Conservation (phyloP, 1,140 invertebrate species). For the Aphis gossypii region DNA sequence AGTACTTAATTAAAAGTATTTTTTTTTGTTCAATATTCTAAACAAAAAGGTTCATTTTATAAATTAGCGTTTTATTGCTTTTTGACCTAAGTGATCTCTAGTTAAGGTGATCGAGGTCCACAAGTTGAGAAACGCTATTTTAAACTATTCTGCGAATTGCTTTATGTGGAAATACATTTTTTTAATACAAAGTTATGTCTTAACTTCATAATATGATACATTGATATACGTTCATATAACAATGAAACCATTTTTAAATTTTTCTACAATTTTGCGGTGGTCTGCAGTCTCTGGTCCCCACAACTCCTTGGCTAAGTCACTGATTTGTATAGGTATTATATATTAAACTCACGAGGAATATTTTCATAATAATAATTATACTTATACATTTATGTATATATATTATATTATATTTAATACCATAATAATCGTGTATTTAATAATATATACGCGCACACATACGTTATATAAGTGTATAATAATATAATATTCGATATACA, state of each 20-base stretch:
- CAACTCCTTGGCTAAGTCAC: not conserved
- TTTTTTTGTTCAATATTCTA: too few relatives aligned
- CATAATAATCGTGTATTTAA: not conserved
- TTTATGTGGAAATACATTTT: not conserved
- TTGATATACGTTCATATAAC: too few relatives aligned
- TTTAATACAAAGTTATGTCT: not conserved
- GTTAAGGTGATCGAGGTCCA: too few relatives aligned
- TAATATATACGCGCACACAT: not conserved
- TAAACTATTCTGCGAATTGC: not conserved
- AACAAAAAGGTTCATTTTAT: too few relatives aligned
- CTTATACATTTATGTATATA: not conserved
- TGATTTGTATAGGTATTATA: not conserved
- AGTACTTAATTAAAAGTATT: too few relatives aligned
- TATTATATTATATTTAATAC: not conserved
- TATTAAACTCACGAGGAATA: not conserved
- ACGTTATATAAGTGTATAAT: not conserved
- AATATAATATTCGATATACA: conserved; percentile 16
- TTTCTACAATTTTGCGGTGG: not conserved
- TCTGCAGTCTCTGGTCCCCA: not conserved
- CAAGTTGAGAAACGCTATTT: too few relatives aligned
- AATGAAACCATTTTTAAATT: not conserved
- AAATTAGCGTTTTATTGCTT: too few relatives aligned
- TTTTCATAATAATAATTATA: conserved; percentile 10
- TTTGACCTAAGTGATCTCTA: too few relatives aligned
- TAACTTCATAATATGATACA: too few relatives aligned